A percentile compares a stretch with the other conserved stretches of the same genome.
These are phyloP conservation scores for Lanius ludovicianus DNA, from an alignment of 2,113 vertebrate genomes.

Conservation along the genomic window DNA sequence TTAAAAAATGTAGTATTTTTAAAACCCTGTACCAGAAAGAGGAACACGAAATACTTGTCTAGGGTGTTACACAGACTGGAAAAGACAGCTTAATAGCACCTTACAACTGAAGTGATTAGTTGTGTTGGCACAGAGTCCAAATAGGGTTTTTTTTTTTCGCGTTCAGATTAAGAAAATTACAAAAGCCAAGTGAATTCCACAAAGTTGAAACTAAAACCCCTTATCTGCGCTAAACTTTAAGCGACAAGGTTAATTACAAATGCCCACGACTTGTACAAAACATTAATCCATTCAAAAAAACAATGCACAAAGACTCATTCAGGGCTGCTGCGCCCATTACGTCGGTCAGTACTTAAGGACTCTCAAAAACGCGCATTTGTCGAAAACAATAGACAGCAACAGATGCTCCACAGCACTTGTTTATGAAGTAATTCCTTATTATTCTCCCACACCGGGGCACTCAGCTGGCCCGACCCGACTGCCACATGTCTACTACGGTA, in stretches of 20 bases:
- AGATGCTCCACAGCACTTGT: slow-evolving; percentile 47
- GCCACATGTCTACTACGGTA: neutral
- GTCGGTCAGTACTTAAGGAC: slow-evolving; percentile 47
- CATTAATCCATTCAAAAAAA: slow-evolving; percentile 49
- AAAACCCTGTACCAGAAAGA: neutral
- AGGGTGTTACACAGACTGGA: neutral
- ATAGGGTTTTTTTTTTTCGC: neutral
- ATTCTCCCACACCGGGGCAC: slow-evolving; percentile 3
- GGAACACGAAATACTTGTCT: slow-evolving; percentile 2
- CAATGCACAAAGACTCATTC: slow-evolving; percentile 65
- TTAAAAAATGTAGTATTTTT: neutral
- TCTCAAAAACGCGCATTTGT: slow-evolving; percentile 43
- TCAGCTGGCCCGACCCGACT: neutral
- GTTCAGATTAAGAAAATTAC: neutral
- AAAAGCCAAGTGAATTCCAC: neutral
- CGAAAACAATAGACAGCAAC: slow-evolving; percentile 66
- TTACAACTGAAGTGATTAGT: neutral
- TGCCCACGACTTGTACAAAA: slow-evolving; percentile 2
- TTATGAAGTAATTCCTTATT: slow-evolving; percentile 58
- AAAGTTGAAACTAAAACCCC: neutral
- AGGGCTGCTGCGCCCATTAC: slow-evolving; percentile 13
- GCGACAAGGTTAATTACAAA: neutral
- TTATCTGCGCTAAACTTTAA: neutral
- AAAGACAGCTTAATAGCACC: slow-evolving; percentile 17
- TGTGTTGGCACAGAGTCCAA: neutral